Evolutionary conservation across 2,113 vertebrate genomes (phyloP).

Genomic region (Atrichornis clamosus): DNA sequence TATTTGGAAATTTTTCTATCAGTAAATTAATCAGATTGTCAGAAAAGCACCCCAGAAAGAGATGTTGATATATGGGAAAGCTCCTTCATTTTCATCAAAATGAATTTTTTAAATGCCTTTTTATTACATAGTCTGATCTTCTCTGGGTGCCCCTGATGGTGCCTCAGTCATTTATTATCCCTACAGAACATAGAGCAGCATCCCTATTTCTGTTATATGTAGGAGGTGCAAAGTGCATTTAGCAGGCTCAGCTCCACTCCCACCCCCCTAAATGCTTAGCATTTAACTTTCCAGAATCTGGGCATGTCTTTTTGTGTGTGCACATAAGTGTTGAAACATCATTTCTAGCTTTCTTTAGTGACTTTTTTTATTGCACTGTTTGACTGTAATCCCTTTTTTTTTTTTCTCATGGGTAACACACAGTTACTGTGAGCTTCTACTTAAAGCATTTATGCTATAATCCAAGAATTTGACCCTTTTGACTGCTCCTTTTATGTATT

Average conservation of each 20-base stretch:
- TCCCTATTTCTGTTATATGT: neutral
- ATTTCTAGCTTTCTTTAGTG: neutral
- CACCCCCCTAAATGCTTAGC: fast-evolving
- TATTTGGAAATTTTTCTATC: neutral
- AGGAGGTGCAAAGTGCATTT: neutral
- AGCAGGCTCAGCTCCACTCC: neutral
- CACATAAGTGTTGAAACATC: neutral
- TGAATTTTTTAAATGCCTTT: neutral
- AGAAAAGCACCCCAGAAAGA: neutral
- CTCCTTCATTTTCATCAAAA: neutral
- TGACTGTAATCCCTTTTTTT: neutral
- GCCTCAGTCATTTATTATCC: neutral
- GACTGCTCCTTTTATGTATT: neutral
- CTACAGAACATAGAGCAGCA: neutral
- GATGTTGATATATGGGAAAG: neutral
- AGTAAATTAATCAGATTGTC: neutral
- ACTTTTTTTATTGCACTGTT: neutral
- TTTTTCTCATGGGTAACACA: neutral
- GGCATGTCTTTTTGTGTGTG: neutral
- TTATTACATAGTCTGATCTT: neutral
- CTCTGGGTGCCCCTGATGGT: neutral
- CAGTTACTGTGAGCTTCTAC: neutral
- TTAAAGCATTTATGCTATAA: neutral
- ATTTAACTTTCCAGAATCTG: neutral
- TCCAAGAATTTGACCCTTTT: neutral